These are phyloP conservation scores for Parelbella ahira DNA, from an alignment of 2,888 invertebrate genomes.

Conservation along the genomic window DNA sequence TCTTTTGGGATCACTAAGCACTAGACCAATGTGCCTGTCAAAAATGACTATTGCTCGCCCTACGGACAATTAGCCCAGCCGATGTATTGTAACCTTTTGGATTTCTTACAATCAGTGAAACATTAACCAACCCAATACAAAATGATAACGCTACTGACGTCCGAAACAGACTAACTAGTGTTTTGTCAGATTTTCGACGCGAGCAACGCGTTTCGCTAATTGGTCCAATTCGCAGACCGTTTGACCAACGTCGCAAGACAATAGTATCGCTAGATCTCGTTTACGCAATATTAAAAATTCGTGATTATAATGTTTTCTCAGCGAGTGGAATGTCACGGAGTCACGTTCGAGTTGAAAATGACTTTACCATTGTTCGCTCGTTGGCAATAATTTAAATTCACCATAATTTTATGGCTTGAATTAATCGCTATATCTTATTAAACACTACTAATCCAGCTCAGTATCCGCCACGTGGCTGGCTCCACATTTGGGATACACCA, in stretches of 20 bases:
- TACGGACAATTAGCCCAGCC: too few species aligned
- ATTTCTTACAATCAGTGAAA: conserved; percentile 10
- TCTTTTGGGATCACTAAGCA: too few species aligned
- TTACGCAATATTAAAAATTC: conserved; percentile 27
- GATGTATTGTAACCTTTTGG: too few species aligned
- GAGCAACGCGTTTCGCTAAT: conserved; percentile 33
- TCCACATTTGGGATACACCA: too few species aligned
- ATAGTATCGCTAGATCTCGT: conserved; percentile 23
- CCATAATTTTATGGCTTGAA: too few species aligned
- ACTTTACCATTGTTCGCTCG: conserved; percentile 1
- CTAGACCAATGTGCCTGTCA: too few species aligned
- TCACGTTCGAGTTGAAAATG: conserved; percentile 15
- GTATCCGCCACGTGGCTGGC: too few species aligned
- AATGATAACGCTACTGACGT: conserved; percentile 9
- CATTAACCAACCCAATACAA: conserved; percentile 1
- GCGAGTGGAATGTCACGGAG: conserved; percentile 14
- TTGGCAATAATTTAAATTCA: conserved; percentile 11
- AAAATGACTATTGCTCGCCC: too few species aligned
- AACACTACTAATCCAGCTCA: too few species aligned
- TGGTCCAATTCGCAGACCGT: conserved; percentile 34
- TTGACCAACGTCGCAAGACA: conserved; percentile 33
- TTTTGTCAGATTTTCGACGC: conserved; percentile 29
- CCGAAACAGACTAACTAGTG: conserved; percentile 10
- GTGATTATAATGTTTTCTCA: conserved; percentile 27
- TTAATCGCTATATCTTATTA: too few species aligned